phyloP scores from a whole-genome alignment of 2,888 invertebrate species.

The Conomelus anceps region DNA sequence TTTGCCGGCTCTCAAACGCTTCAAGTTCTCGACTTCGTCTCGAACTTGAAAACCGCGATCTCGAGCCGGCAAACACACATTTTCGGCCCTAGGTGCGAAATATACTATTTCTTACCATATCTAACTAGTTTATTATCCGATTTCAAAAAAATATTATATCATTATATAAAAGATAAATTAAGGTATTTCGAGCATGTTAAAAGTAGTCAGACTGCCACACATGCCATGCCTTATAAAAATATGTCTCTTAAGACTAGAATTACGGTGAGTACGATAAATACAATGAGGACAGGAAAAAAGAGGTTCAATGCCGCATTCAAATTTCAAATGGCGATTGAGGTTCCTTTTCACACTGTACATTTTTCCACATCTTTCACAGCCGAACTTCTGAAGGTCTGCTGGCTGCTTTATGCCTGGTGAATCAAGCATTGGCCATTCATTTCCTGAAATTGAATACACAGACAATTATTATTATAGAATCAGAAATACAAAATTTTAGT shows the following conservation, averaged over 20 bases:
- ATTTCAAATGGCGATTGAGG: slow-evolving; percentile 30
- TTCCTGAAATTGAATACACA: not conserved
- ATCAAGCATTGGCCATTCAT: not conserved
- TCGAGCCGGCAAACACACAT: too few species aligned
- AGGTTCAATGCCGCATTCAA: slow-evolving; percentile 37
- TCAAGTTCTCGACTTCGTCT: too few species aligned
- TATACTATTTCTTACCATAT: too few species aligned
- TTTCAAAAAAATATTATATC: too few species aligned
- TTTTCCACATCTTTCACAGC: slow-evolving; percentile 24
- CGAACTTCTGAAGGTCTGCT: not conserved
- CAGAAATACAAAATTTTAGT: not conserved
- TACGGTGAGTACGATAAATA: not conserved
- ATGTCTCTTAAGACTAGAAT: not conserved
- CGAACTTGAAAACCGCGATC: too few species aligned
- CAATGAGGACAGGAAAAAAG: slow-evolving; percentile 36
- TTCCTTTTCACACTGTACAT: slow-evolving; percentile 26
- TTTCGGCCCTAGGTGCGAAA: too few species aligned
- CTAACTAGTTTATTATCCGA: too few species aligned
- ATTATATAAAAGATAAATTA: too few species aligned
- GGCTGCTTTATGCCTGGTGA: not conserved
- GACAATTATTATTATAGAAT: not conserved
- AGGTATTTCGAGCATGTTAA: not conserved
- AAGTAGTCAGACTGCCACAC: not conserved
- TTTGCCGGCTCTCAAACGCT: too few species aligned
- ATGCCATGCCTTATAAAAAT: not conserved